Conservation (phyloP, 1,140 invertebrate species). For the Maconellicoccus hirsutus region DNA sequence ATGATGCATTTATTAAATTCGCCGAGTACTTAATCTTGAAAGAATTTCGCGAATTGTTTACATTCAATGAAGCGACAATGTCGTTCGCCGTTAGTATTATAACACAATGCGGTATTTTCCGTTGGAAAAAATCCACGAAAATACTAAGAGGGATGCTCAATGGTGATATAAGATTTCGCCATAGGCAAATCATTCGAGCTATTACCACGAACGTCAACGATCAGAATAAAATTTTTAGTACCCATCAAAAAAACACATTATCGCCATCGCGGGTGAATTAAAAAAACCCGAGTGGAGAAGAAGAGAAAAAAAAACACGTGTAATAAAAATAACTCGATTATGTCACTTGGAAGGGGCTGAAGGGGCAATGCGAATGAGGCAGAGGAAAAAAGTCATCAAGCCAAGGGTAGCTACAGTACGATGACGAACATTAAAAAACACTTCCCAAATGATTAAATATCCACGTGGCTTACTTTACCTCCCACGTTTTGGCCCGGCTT, state of each 20-base stretch:
- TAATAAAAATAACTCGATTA: slow-evolving; percentile 19
- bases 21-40: too few relatives aligned
- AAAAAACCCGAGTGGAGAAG: slow-evolving; percentile 6
- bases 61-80: too few relatives aligned
- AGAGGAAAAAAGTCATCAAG: background rate
- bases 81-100: too few relatives aligned
- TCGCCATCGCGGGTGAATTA: slow-evolving; percentile 8
- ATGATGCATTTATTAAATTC: too few relatives aligned
- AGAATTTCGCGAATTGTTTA: too few relatives aligned
- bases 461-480: slow-evolving; percentile 16
- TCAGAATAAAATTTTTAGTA: background rate
- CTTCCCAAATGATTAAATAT: slow-evolving; percentile 13
- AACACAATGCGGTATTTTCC: too few relatives aligned
- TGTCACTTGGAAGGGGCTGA: background rate
- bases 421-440: slow-evolving; percentile 9
- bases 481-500: slow-evolving; percentile 13
- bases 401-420: background rate
- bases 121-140: too few relatives aligned
- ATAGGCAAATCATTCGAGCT: too few relatives aligned
- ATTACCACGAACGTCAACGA: too few relatives aligned
- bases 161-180: too few relatives aligned
- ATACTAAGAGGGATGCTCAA: too few relatives aligned
- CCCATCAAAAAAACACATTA: slow-evolving; percentile 12
- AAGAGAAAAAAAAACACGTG: slow-evolving; percentile 14
- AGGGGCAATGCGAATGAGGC: background rate